A percentile compares a stretch with the other conserved stretches of the same genome.
Evolutionary conservation across 2,797 vertebrate species (phyloP).

Genomic region (Fratercula arctica): DNA sequence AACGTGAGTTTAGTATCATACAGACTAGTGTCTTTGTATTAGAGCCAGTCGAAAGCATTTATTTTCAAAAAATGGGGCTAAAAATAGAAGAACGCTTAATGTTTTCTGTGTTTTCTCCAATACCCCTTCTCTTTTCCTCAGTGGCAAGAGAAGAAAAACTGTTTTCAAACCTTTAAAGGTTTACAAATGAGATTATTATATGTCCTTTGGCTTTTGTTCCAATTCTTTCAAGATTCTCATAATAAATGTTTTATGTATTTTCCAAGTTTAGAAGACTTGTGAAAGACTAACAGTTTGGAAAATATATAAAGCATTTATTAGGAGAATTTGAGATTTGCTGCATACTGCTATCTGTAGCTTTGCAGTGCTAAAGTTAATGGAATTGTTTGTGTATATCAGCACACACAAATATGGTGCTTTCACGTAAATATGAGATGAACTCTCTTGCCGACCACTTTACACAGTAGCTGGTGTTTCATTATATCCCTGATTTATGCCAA

Average conservation of each 20-base stretch:
- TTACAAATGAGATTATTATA: not conserved
- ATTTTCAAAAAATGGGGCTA: not conserved
- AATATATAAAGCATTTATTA: not conserved
- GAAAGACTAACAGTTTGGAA: not conserved
- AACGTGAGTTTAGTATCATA: not conserved
- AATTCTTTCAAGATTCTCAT: not conserved
- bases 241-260: not conserved
- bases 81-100: not conserved
- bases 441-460: not conserved
- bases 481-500: not conserved
- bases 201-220: not conserved
- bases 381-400: not conserved
- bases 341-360: not conserved
- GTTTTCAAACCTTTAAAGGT: not conserved
- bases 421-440: not conserved
- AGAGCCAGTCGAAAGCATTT: not conserved
- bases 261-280: not conserved
- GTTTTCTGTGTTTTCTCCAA: not conserved
- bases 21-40: not conserved
- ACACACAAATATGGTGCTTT: not conserved
- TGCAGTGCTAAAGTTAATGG: not conserved
- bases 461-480: constrained; percentile 7
- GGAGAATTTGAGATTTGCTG: not conserved
- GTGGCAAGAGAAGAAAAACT: not conserved
- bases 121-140: not conserved